phyloP scores from a whole-genome alignment of 1,140 invertebrate genomes.

The Hylaeus anthracinus region DNA sequence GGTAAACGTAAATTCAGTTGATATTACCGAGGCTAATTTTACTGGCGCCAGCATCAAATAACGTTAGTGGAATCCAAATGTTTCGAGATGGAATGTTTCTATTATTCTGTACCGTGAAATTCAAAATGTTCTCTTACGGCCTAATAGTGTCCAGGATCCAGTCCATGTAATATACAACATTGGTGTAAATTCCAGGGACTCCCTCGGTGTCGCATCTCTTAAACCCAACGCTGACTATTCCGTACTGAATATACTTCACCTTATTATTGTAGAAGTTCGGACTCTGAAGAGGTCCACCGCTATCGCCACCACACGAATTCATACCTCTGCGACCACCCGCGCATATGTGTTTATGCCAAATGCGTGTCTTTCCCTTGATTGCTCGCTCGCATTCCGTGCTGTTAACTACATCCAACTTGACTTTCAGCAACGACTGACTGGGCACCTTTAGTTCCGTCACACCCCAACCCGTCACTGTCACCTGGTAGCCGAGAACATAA shows the following conservation, averaged over 20 bases:
- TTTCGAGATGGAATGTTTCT: too few species aligned
- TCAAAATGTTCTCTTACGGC: constrained; percentile 49
- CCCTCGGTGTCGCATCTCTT: constrained; percentile 79
- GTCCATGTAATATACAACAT: constrained; percentile 83
- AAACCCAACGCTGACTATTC: constrained; percentile 82
- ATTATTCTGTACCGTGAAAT: too few species aligned
- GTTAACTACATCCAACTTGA: constrained; percentile 78
- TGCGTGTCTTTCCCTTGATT: constrained; percentile 73
- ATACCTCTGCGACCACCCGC: constrained; percentile 81
- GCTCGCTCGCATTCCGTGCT: constrained; percentile 77
- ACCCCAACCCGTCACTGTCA: constrained; percentile 84
- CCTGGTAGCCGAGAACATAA: constrained; percentile 40
- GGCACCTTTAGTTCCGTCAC: constrained; percentile 79
- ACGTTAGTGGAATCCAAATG: too few species aligned
- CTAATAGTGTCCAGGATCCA: constrained; percentile 84
- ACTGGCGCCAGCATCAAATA: too few species aligned
- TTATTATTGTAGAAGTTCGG: constrained; percentile 60
- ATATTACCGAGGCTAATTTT: too few species aligned
- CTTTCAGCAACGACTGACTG: constrained; percentile 80
- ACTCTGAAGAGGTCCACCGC: constrained; percentile 81
- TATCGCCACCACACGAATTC: constrained; percentile 79
- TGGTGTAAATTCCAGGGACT: constrained; percentile 85
- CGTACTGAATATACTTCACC: constrained; percentile 76
- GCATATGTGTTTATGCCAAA: constrained; percentile 82
- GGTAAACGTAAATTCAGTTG: too few species aligned